Percentiles rank a stretch among this genome's conserved stretches.
These are phyloP conservation scores for Sarcophaga variegata DNA, from an alignment of 2,888 invertebrate genomes.

Conservation along the genomic window DNA sequence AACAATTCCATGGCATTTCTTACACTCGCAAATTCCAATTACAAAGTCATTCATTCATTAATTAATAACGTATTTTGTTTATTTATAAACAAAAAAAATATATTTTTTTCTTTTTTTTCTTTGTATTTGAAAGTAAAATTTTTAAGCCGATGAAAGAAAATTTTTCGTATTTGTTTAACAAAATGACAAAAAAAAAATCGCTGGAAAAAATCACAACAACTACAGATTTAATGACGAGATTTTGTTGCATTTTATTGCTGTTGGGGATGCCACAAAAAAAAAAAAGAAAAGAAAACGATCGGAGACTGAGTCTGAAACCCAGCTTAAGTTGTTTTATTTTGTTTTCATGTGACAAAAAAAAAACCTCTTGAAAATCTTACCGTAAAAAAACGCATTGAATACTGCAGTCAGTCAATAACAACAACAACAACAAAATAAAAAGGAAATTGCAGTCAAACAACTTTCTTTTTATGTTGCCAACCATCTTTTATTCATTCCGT, in stretches of 20 bases:
- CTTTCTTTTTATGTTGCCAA: constrained; percentile 64
- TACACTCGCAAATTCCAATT: constrained; percentile 13
- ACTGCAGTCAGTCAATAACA: not conserved
- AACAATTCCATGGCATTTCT: constrained; percentile 33
- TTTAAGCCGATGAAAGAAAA: not conserved
- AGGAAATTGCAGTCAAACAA: constrained; percentile 69
- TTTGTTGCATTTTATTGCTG: constrained; percentile 10
- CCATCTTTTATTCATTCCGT: constrained; percentile 30
- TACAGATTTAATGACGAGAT: constrained; percentile 21
- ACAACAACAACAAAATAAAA: constrained; percentile 48
- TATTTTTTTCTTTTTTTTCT: not conserved
- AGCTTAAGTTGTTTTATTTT: not conserved
- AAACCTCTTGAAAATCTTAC: constrained; percentile 13
- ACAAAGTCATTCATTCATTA: not conserved
- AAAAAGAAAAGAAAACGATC: not conserved
- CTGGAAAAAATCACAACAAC: not conserved
- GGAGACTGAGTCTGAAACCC: constrained; percentile 28
- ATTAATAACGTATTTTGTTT: constrained; percentile 11
- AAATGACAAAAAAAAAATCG: constrained; percentile 46
- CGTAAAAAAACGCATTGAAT: constrained; percentile 40
- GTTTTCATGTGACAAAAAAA: constrained; percentile 8
- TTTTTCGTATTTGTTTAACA: constrained; percentile 35
- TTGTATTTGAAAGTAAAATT: not conserved
- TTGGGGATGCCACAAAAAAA: not conserved
- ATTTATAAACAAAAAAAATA: constrained; percentile 21